Base-by-base conservation (phyloP, 2,797 vertebrate genomes). In the Petrocephalus sullivani region DNA sequence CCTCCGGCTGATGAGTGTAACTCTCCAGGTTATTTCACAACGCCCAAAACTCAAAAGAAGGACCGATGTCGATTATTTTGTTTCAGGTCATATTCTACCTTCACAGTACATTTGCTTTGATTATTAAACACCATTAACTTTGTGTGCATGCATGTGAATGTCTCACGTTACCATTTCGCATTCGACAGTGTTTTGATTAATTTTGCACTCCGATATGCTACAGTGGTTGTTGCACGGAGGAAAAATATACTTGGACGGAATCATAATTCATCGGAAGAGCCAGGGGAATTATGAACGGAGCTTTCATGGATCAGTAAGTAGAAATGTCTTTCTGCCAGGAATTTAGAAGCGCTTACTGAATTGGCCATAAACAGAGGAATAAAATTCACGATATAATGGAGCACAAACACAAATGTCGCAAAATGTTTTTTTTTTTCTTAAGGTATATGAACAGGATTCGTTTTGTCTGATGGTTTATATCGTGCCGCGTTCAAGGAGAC, bases 51-150 rank as follows among this genome's bases (percentile, higher is more conserved):
- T 83, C 21, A 12, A 14, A 83, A 83, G 53, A 9, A 21, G n/a
- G 53, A 83, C 41, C 28, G 33, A 86, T 58, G 56, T 58, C 5
- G 84, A 86, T 86, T 86, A 58, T 86, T 86, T 57, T 41, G 21
- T 86, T 60, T 56, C 14, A 46, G 28, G 23, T 86, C 56, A 41
- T 86, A 58, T 86, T 86, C 53, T 58, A 41, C 56, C 53, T 86
- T 86, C 84, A 86, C 84, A 86, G 53, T 86, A 86, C 84, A 86
- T 86, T 86, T 86, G 41, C 84, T 86, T 58, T 86, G 81, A 86
- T 86, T 86, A 86, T 86, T 86, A 86, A 86, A 86, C 54, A 58
- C 6, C 84, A 86, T 86, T 86, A 86, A 54, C 56, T 86, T 86
- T 86, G 83, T 85, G 23, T 53, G 83, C 28, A 28, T 56, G 84